Conservation (phyloP, 1,140 invertebrate genomes). For the Thaumetopoea pityocampa region DNA sequence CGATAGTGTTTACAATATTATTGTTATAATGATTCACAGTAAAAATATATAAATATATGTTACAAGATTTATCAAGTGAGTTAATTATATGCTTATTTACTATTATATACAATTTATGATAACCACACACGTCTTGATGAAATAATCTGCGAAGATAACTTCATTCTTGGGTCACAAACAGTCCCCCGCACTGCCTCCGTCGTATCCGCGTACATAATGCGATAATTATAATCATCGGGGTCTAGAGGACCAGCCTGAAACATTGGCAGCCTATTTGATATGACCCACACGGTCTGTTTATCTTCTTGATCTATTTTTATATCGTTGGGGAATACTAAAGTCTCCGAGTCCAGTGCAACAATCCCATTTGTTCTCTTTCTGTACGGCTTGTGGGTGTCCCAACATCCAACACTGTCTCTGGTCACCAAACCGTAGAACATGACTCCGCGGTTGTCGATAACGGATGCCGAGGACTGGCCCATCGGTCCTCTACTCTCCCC, state of each 20-base stretch:
- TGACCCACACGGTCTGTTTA: slow-evolving; percentile 83
- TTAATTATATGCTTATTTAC: no score
- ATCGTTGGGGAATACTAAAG: slow-evolving; percentile 87
- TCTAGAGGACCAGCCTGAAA: slow-evolving; percentile 80
- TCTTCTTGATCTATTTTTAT: slow-evolving; percentile 83
- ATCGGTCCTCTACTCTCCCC: slow-evolving; percentile 78
- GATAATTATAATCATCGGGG: slow-evolving; percentile 82
- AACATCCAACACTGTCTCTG: slow-evolving; percentile 84
- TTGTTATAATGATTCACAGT: no score
- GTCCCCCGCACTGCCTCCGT: slow-evolving; percentile 79
- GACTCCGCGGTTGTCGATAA: slow-evolving; percentile 82
- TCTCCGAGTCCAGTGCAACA: slow-evolving; percentile 76
- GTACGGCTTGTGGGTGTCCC: slow-evolving; percentile 85
- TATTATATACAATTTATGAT: no score
- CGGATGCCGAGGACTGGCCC: slow-evolving; percentile 84
- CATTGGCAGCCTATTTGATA: slow-evolving; percentile 84
- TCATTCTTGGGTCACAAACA: slow-evolving; percentile 79
- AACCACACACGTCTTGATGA: neutral
- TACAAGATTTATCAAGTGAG: no score
- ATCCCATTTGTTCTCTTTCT: slow-evolving; percentile 78
- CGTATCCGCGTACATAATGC: slow-evolving; percentile 80
- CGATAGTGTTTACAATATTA: no score
- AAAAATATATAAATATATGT: no score
- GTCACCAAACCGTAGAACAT: slow-evolving; percentile 88
- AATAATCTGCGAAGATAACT: slow-evolving; percentile 4